Base-by-base conservation (phyloP, 2,888 invertebrate species). In the Apotomis betuletana region DNA sequence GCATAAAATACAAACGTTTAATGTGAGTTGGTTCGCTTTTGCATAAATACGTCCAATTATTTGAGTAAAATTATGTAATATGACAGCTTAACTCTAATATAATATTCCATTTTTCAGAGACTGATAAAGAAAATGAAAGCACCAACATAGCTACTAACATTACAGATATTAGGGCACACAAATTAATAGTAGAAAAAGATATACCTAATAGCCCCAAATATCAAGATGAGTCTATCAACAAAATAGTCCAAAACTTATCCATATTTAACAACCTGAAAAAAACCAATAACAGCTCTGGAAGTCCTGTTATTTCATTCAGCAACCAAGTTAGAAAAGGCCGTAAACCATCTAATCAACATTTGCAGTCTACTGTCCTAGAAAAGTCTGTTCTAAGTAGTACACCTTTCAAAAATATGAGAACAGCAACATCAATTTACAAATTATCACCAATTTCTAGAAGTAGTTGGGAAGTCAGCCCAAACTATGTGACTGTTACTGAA, bases 321-420 rank as follows among this genome's bases (percentile, higher is more conserved):
- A 68, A 36, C 38, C 49, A 59, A 27, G 44, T 67, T 41, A 68
- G 67, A 13, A 72, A 68, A 63, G 67, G 67, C 49, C 54, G 63
- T 3, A 72, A 72, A 38, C 36, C 52, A 8, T 54, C 55, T 36
- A 12, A 8, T 67, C 36, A 57, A 58, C 71, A 63, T 15, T 49
- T 79, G 64, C 77, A 83, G 60, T 83, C 84, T 52, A 83, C 86
- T 52, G 71, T 80, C 5, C 60, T 79, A 59, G 81, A 81, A 73
- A 83, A 79, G 64, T 90, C 91, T 1, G 90, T 90, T 51, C 77
- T 89, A 44, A 88, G 90, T 75, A 92, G 92, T 79, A 92, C 92
- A 52, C 92, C 92, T 69, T 90, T 89, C 68, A 85, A 83, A 80
- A 82, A 85, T 60, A 92, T 87, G 75, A 87, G 90, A 77, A 87